Base-by-base conservation (phyloP, 1,140 invertebrate species). In the Agrypnia vestita region DNA sequence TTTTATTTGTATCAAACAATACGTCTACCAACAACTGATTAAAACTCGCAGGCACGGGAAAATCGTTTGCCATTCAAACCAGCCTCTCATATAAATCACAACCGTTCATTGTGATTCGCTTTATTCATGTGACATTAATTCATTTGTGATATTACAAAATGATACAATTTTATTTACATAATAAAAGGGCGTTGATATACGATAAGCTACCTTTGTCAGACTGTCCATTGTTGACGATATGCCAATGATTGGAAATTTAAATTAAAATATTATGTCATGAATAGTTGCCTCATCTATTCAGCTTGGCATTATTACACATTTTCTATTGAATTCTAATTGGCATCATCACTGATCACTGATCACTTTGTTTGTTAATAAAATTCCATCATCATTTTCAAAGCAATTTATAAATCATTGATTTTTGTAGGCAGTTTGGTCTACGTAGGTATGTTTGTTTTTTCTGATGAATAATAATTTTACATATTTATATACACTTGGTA, bases 161-260 rank as follows among this genome's bases (percentile, higher is more conserved):
- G 77, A 78, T 78, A 78, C 77, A 78, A 59, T 71, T 69, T 78
- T 78, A 78, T 78, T 78, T 78, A 78, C 77, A 78, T 78, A 78
- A 72, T 78, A 78, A 78, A 78, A 78, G 77, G 77, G 53, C 77
- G 67, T 59, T 61, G 77, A 78, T 78, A 72, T 72, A 78, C 77
- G 77, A 78, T 78, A 72, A 78, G 77, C 67, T 46, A n/a, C 53
- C 77, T 78, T 78, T 78, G 77, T 78, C 15, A 13, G 55, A 8
- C 51, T n/a, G 12, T 72, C 53, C 77, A 69, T 78, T 78, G 77
- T 78, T 78, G 67, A 72, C 46, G 55, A 59, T 49, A 71, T 72
- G 51, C 51, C 77, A 51, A 64, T 72, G 77, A 78, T 78, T 72
- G 77, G 77, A 72, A 72, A 72, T 72, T 76, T 72, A 72, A 78